phyloP scores from a whole-genome alignment of 2,888 invertebrate genomes.

The Magallana nippona region DNA sequence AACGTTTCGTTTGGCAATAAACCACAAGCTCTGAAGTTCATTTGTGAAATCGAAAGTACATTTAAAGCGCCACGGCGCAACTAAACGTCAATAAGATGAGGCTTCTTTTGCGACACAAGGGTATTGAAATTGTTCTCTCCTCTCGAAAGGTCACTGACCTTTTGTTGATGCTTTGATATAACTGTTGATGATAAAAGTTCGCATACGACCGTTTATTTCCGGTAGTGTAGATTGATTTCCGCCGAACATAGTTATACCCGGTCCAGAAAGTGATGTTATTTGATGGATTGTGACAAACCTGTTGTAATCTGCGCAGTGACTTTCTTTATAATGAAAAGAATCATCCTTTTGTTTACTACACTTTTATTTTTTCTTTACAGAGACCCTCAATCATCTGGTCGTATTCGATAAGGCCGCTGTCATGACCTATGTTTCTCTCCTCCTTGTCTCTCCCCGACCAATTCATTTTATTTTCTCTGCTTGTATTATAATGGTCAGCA shows the following conservation, averaged over 20 bases:
- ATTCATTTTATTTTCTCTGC: too few species aligned
- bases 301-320: constrained; percentile 5
- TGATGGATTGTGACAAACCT: constrained; percentile 3
- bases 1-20: too few species aligned
- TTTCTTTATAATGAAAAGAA: background rate
- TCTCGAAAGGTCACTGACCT: constrained; percentile 1
- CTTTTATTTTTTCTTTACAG: too few species aligned
- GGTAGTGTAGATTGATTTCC: constrained; percentile 25
- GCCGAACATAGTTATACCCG: background rate
- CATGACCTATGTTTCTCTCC: too few species aligned
- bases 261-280: background rate
- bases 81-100: too few species aligned
- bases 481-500: too few species aligned
- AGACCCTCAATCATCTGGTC: background rate
- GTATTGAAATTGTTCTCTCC: background rate
- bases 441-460: too few species aligned
- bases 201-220: constrained; percentile 18
- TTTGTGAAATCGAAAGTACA: too few species aligned
- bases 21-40: too few species aligned
- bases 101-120: background rate
- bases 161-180: constrained; percentile 11
- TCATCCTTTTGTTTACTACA: background rate
- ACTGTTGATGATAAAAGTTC: constrained; percentile 19
- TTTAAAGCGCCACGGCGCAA: too few species aligned
- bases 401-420: background rate